These are phyloP conservation scores for Equus quagga DNA, from an alignment of 2,113 vertebrate genomes.

Conservation along the genomic window DNA sequence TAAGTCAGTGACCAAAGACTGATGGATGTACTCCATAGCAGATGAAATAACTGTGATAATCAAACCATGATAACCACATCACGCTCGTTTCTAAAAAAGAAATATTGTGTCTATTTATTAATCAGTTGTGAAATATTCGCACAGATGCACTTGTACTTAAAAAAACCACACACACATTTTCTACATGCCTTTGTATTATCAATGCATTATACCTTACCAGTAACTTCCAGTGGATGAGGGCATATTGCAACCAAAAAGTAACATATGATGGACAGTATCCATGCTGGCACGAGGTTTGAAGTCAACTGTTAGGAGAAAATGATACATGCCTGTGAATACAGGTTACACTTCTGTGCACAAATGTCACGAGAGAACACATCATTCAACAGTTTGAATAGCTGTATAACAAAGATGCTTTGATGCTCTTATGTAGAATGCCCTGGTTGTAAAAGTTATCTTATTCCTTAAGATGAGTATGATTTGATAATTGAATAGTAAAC, in stretches of 20 bases:
- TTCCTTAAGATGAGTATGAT: not conserved
- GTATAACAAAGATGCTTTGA: not conserved
- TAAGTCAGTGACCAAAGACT: not conserved
- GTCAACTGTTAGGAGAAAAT: slow-evolving; percentile 92
- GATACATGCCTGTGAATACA: slow-evolving; percentile 30
- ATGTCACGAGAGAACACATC: not conserved
- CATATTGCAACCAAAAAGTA: slow-evolving; percentile 95
- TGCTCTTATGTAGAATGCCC: not conserved
- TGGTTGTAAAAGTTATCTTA: slow-evolving; percentile 11
- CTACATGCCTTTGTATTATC: not conserved
- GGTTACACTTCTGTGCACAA: not conserved
- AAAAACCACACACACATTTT: not conserved
- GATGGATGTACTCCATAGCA: not conserved
- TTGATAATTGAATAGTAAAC: slow-evolving; percentile 37
- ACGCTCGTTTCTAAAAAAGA: not conserved
- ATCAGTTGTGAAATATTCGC: not conserved
- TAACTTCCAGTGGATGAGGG: slow-evolving; percentile 92
- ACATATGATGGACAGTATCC: slow-evolving; percentile 98
- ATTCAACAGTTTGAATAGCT: not conserved
- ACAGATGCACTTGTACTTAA: not conserved
- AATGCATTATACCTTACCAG: slow-evolving; percentile 89
- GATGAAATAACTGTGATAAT: not conserved
- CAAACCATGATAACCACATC: not conserved
- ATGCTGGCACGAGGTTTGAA: slow-evolving; percentile 97
- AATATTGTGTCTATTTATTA: not conserved